A percentile compares a stretch with the other conserved stretches of the same genome.
These are phyloP conservation scores for Stenodema calcarata DNA, from an alignment of 2,888 invertebrate genomes.

Conservation along the genomic window DNA sequence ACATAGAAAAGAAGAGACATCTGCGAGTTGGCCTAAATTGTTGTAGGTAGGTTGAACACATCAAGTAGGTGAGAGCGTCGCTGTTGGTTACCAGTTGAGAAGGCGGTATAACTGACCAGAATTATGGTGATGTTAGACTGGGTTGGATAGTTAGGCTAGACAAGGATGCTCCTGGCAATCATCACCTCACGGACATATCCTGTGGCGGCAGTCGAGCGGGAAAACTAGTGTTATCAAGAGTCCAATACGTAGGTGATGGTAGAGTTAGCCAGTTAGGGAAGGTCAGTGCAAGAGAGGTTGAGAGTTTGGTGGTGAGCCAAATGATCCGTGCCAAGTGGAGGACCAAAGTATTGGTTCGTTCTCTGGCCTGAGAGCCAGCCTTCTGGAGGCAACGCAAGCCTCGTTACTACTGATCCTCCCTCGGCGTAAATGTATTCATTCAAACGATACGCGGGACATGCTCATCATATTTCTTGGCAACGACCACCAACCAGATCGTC, in stretches of 20 bases:
- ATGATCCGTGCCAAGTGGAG: conserved; percentile 37
- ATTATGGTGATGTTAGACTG: not conserved
- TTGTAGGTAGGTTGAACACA: not conserved
- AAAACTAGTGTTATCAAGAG: not conserved
- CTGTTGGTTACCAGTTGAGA: not conserved
- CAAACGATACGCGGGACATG: not conserved
- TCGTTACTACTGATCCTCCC: not conserved
- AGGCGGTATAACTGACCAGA: not conserved
- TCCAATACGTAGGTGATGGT: conserved; percentile 9
- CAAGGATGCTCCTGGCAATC: not conserved
- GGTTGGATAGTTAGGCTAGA: not conserved
- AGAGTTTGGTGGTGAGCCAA: conserved; percentile 41
- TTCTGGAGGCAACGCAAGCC: not conserved
- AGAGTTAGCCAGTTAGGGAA: conserved; percentile 14
- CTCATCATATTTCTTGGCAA: not conserved
- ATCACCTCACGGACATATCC: not conserved
- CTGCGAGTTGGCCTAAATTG: too few species aligned
- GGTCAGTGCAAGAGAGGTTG: conserved; percentile 36
- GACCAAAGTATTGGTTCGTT: conserved; percentile 18
- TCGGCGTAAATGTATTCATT: not conserved
- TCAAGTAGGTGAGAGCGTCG: not conserved
- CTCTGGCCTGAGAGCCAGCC: not conserved
- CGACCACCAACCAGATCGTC: not conserved
- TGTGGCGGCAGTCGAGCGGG: not conserved
- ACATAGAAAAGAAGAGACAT: too few species aligned